Evolutionary conservation across 2,797 vertebrate species (phyloP), one percentile per base, ranked within the genome.

Genomic region (Euphonia xanthogaster): DNA sequence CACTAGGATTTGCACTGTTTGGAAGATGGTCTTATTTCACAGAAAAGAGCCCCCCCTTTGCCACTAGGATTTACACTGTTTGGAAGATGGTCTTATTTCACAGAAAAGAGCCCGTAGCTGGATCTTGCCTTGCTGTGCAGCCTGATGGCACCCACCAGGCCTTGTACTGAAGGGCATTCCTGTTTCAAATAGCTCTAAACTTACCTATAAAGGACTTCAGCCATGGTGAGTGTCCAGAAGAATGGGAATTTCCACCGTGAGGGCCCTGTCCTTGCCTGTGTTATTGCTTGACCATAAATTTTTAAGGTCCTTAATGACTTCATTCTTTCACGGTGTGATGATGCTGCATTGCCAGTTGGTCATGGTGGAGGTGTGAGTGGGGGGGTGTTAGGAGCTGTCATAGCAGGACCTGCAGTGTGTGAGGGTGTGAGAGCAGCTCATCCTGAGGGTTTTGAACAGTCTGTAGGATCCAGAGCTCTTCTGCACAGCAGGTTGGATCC

Each of bases 181-280:
- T 50, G 19, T 66, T 45, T 67, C 6, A 1, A 5, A 28, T 18
- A 48, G 33, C 31, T 58, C 47, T 68, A 8, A 79, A 42, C 24
- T 42, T 75, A 35, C 10, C 22, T 1, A 0, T 7, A 9, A 47
- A 58, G 61, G 60, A 48, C 16, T 81, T 60, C 8, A 70, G 27
- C 62, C 0, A 0, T 20, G 31, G 24, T 70, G 44, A 16, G 4
- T 6, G 4, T 50, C 8, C 24, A 58, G 54, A 53, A 77, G 31
- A 62, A 61, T 7, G n/a, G 30, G 1, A 54, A 4, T 66, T 89
- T n/a, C 50, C 8, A 0, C 5, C 0, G 6, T 40, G 53, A n/a
- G 27, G 28, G 18, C 1, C 4, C 28, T 35, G 39, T 61, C 77
- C 40, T 62, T 18, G 14, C 9, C 62, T 62, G 9, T 62, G 19